Base-by-base conservation (phyloP, 2,797 vertebrate species). In the Pipistrellus kuhlii region DNA sequence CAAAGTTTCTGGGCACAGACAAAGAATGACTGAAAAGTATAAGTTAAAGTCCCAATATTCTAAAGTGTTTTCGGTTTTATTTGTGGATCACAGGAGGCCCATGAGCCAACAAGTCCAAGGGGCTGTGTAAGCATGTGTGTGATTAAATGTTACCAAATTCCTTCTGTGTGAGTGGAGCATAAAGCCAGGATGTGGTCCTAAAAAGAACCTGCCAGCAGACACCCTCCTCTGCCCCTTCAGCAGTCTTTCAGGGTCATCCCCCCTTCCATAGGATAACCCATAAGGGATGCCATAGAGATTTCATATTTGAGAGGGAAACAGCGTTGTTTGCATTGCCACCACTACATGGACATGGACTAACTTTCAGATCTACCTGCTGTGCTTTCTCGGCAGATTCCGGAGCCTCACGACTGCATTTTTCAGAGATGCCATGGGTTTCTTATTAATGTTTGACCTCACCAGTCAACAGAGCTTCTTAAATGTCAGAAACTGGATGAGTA, bases 401-500 rank as follows among this genome's bases (percentile, higher is more conserved):
- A 99, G 99, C 92, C 98, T 99, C 95, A 99, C 99, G 1, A 99
- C 99, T 0, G 99, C 99, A 0, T 99, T 99, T 97, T 99, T 99
- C 98, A 98, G 99, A 97, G 99, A 99, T 9, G 99, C 99, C 55
- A 99, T 99, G 99, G 99, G 99, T 15, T 99, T 99, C 98, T 97
- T 99, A 94, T 98, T 99, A 85, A 99, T 99, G 99, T 99, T 99
- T 80, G 99, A 99, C 95, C 99, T 99, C 97, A 99, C 99, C 97
- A 99, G 99, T 98, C 99, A 99, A 94, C 99, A 99, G 98, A 99
- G 99, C 97, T 99, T 99, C 98, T 98, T 99, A 93, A 99, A 99
- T 64, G 99, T 99, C 98, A 98, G 99, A 78, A 99, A 99, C 97
- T 99, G 99, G 99, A 99, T 99, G 99, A 99, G 99, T 99, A 98